Base-by-base conservation (phyloP, 2,113 vertebrate species). In the Trematocara unimaculatum region DNA sequence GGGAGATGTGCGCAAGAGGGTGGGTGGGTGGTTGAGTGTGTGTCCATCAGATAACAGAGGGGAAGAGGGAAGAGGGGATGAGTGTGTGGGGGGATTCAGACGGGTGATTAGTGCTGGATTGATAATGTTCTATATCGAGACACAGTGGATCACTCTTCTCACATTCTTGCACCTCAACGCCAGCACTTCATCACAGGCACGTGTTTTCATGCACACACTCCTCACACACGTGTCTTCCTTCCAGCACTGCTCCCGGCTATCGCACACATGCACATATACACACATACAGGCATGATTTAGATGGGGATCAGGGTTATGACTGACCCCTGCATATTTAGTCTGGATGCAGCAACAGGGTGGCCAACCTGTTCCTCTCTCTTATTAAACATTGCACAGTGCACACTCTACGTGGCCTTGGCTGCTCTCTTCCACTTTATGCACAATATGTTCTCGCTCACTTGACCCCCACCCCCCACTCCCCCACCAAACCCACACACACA, bases 121-220 rank as follows among this genome's bases (percentile, higher is more conserved):
- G 94, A 95, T 94, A 93, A 91, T 42, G 40, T 90, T 96, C 94
- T 96, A 94, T 93, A 92, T 94, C 47, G 81, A 91, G 95, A 94
- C 87, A 78, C 79, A 1, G 84, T 88, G 89, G 90, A 92, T 89
- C 89, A n/a, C 89, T 92, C 90, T 85, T 79, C 87, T 85, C 84
- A 86, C 84, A 84, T 67, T 64, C 84, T 62, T 14, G 82, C 85
- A 88, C 70, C 88, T 91, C 85, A 88, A 60, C 64, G 40, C 74
- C 85, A 84, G 81, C 82, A 29, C 84, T 90, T 85, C 81, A 86
- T 90, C 91, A 92, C 74, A 4, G 67, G 38, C 86, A 89, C 72
- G 79, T 91, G 90, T 81, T 42, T 83, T 26, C 64, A 8, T 84
- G 77, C 79, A 80, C 83, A 23, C 84, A 23, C 81, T 11, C 80